Evolutionary conservation across 2,888 invertebrate genomes (phyloP).

Genomic region (Piscicola geometra): DNA sequence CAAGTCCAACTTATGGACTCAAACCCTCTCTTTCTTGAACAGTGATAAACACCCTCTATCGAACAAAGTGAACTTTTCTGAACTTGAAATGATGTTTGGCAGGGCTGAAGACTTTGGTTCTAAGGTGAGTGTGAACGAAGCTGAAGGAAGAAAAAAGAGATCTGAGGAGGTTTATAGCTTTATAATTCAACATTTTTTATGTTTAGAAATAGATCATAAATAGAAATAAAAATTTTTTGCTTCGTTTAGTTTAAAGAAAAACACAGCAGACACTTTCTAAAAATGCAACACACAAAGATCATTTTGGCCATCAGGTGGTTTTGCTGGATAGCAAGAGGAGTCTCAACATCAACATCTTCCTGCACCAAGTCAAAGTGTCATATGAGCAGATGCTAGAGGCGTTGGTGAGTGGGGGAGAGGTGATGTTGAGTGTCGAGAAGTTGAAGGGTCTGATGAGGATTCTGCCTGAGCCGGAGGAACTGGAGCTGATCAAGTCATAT

Average conservation of each 20-base stretch:
- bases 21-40: constrained; percentile 56
- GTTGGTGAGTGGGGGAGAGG: constrained; percentile 49
- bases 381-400: constrained; percentile 50
- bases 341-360: constrained; percentile 55
- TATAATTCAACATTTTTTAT: too few species aligned
- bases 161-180: neutral
- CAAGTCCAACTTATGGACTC: constrained; percentile 86
- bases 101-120: neutral
- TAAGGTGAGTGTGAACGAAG: neutral
- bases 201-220: too few species aligned
- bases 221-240: neutral
- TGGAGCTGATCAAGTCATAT: constrained; percentile 47
- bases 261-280: neutral
- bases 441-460: constrained; percentile 57
- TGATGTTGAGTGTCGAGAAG: constrained; percentile 56
- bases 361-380: constrained; percentile 52
- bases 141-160: neutral
- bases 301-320: constrained; percentile 47
- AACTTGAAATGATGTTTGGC: constrained; percentile 17
- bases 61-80: neutral
- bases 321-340: constrained; percentile 54
- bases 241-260: neutral
- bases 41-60: constrained; percentile 46
- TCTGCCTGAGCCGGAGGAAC: constrained; percentile 59
- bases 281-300: neutral